Evolutionary conservation across 2,113 vertebrate species (phyloP), one percentile per base, ranked within the genome.

Genomic region (Chaetura pelagica): DNA sequence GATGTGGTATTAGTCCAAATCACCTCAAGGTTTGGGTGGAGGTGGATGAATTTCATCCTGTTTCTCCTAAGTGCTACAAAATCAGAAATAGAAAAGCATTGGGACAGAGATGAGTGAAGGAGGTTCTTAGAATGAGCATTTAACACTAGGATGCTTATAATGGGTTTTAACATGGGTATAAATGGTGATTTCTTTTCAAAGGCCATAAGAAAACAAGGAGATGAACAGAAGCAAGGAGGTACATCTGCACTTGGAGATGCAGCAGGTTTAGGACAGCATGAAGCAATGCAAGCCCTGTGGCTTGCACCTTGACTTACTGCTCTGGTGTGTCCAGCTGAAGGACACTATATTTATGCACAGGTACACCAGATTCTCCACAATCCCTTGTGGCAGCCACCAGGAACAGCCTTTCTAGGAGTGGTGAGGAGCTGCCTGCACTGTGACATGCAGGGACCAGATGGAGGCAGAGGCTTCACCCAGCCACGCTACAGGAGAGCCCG

Each of bases 91-190:
- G 55, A 77, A 95, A 95, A 96, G 61, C 15, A 1, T 32, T 23
- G n/a, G 57, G 72, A 73, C 29, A 12, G 2, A 75, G 84, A 48
- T 34, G 69, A 96, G 82, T 6, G 23, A 79, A 96, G 71, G 35
- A 52, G 58, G 54, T 52, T 95, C 92, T 79, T 80, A 71, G 87
- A 95, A 78, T 44, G 38, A 23, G 34, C 21, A 27, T 77, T 96
- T 64, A 91, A 93, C 83, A 90, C 79, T 51, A 27, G 67, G 57
- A 54, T 80, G 40, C 42, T 38, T 94, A 78, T 57, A 55, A 66
- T 63, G 74, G 77, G 73, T 35, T 64, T 87, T 67, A 88, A 67
- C 78, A 46, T 59, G 90, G 67, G 67, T 93, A 83, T 83, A 77
- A 49, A 8, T 27, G 1, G 5, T 30, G 40, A n/a, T 44, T 74